These are phyloP conservation scores for cattle (Bos taurus) DNA, from an alignment of 2,113 vertebrate genomes.

Conservation along the genomic window DNA sequence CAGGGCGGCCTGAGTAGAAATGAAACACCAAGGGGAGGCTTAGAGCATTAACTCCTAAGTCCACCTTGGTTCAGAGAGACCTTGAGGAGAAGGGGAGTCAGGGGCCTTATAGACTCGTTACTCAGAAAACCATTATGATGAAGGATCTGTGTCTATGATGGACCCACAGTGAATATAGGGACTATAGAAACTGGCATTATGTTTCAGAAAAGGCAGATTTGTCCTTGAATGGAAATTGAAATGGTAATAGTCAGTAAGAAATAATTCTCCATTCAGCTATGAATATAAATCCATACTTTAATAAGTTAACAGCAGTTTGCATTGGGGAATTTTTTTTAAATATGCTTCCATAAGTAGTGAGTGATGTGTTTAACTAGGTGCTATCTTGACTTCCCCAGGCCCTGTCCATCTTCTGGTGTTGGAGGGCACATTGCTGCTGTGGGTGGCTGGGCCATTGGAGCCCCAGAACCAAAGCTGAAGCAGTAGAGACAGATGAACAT, in stretches of 20 bases:
- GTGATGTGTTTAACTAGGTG: background rate
- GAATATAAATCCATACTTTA: background rate
- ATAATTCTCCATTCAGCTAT: background rate
- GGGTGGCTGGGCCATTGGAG: no score
- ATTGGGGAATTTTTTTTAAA: background rate
- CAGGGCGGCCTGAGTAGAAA: background rate
- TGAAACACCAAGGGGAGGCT: background rate
- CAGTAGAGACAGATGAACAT: background rate
- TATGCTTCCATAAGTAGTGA: background rate
- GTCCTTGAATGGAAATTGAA: slow-evolving; percentile 35
- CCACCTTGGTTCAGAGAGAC: background rate
- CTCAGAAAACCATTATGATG: background rate
- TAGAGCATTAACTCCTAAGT: background rate
- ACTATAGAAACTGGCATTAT: background rate
- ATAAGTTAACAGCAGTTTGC: background rate
- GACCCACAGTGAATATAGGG: background rate
- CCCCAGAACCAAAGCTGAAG: background rate
- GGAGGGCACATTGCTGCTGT: background rate
- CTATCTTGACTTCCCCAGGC: background rate
- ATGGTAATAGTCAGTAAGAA: background rate
- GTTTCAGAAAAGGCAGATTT: slow-evolving; percentile 11
- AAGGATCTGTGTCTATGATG: background rate
- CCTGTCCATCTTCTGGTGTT: background rate
- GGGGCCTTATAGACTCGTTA: background rate
- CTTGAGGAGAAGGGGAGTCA: background rate